These are phyloP conservation scores for Eumacrocentrus americanus DNA, from an alignment of 2,888 invertebrate species.

Conservation along the genomic window DNA sequence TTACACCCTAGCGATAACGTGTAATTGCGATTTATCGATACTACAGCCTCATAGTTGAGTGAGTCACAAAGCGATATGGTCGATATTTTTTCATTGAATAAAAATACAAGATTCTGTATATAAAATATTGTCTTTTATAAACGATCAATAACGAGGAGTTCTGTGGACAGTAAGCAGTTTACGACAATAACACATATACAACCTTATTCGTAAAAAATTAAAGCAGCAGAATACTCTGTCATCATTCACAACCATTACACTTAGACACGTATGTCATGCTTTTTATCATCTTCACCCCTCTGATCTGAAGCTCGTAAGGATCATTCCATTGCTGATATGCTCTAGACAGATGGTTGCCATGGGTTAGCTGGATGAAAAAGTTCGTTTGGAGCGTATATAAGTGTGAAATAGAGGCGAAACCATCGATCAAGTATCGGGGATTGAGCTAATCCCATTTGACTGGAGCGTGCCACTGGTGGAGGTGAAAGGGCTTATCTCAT, in stretches of 20 bases:
- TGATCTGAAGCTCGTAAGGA: background rate
- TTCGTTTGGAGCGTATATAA: slow-evolving; percentile 8
- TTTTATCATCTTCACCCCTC: background rate
- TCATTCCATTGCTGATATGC: background rate
- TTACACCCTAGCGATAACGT: slow-evolving; percentile 36
- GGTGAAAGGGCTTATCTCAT: slow-evolving; percentile 36
- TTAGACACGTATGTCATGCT: background rate
- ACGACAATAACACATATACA: no score
- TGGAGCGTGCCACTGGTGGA: slow-evolving; percentile 27
- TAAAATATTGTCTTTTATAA: no score
- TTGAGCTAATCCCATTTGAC: slow-evolving; percentile 44
- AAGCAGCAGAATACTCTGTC: no score
- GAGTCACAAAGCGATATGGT: slow-evolving; percentile 11
- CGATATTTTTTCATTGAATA: no score
- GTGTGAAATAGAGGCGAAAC: slow-evolving; percentile 33
- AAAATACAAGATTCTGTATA: no score
- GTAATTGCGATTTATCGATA: slow-evolving; percentile 49
- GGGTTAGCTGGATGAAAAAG: background rate
- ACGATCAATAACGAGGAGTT: no score
- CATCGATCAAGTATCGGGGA: slow-evolving; percentile 44
- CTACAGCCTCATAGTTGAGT: slow-evolving; percentile 3
- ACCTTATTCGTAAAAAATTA: no score
- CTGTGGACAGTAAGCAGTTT: no score
- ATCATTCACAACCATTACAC: background rate
- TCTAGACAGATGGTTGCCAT: background rate